Conservation (phyloP, 2,797 vertebrate genomes). For the Characodon lateralis region DNA sequence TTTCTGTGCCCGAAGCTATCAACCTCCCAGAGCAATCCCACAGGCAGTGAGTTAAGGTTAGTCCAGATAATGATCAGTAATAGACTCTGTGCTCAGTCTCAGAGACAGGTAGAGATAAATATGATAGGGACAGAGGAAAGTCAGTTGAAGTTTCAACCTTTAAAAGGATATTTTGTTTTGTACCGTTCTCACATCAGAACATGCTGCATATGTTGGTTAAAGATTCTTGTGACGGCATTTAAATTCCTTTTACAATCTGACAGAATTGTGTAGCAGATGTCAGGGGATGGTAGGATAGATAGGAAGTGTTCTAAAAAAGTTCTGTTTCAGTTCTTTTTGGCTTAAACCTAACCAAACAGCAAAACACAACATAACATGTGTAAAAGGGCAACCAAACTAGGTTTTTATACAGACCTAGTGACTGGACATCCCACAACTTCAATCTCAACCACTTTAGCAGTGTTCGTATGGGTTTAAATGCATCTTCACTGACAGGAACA, state of each 20-base stretch:
- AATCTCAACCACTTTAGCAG: background rate
- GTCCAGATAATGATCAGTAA: slow-evolving; percentile 71
- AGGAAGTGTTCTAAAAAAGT: background rate
- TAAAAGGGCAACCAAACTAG: background rate
- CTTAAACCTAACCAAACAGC: background rate
- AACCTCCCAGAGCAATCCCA: slow-evolving; percentile 52
- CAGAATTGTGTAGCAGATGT: background rate
- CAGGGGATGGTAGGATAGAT: background rate
- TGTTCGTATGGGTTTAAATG: background rate
- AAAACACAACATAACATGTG: background rate
- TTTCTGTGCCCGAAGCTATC: slow-evolving; percentile 53
- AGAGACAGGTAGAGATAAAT: slow-evolving; percentile 30
- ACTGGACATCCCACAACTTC: background rate
- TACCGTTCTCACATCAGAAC: background rate
- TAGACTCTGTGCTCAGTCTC: slow-evolving; percentile 37
- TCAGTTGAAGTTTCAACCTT: background rate
- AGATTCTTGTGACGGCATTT: background rate
- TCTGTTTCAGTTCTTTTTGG: background rate
- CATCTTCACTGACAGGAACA: background rate
- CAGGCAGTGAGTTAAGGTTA: slow-evolving; percentile 51
- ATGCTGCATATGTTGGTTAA: background rate
- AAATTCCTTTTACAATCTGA: background rate
- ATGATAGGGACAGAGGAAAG: background rate
- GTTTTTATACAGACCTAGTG: background rate
- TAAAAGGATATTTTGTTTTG: slow-evolving; percentile 1